Conservation (phyloP, 2,797 vertebrate genomes). For the Chloroceryle amazona region DNA sequence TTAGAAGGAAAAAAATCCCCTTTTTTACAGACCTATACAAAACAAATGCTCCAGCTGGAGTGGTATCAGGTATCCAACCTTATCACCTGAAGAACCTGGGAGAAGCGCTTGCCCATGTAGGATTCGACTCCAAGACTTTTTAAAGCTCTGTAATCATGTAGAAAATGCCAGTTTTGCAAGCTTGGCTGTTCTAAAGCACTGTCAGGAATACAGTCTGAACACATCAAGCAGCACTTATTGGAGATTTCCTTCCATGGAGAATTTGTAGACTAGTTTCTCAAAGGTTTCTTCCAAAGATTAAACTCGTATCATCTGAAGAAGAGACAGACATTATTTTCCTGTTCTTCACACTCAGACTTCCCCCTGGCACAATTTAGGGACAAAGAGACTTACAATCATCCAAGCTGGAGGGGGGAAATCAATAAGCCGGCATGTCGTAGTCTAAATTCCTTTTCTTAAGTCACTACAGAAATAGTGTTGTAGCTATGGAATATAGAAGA, state of each 20-base stretch:
- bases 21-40: too few species aligned
- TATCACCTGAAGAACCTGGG: background rate
- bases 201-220: background rate
- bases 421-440: background rate
- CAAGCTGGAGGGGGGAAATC: background rate
- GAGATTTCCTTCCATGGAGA: background rate
- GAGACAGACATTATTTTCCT: background rate
- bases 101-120: background rate
- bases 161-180: background rate
- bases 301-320: background rate
- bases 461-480: background rate
- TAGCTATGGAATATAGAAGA: background rate
- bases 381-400: background rate
- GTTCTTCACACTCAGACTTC: background rate
- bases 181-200: background rate
- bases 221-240: background rate
- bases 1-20: background rate
- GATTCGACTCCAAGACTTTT: background rate
- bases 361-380: background rate
- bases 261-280: background rate
- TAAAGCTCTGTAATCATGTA: accelerated
- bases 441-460: background rate
- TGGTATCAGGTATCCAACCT: background rate
- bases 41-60: background rate
- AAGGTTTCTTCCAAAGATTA: background rate